A percentile compares a stretch with the other conserved stretches of the same genome.
Conservation (phyloP, 1,140 invertebrate genomes). For the Zaprionus nigranus region DNA sequence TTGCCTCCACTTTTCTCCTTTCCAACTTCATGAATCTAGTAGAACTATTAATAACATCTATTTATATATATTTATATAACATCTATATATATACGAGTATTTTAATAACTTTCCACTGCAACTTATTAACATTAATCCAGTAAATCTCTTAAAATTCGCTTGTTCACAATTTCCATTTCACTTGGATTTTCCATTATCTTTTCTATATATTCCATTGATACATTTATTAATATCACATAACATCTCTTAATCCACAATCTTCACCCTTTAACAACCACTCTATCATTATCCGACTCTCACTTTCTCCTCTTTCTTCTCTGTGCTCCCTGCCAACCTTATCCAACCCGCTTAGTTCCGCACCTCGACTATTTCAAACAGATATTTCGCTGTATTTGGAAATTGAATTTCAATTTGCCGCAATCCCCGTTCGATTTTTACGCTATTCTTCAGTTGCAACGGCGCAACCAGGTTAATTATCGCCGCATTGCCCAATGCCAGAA, state of each 20-base stretch:
- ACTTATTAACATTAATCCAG: too few relatives aligned
- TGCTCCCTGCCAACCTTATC: not conserved
- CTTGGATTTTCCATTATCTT: too few relatives aligned
- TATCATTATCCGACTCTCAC: not conserved
- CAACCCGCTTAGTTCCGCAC: conserved; percentile 32
- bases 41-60: too few relatives aligned
- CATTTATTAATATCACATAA: not conserved
- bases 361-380: conserved; percentile 20
- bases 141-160: too few relatives aligned
- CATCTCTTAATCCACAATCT: not conserved
- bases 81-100: too few relatives aligned
- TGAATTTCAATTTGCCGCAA: conserved; percentile 62
- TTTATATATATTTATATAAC: too few relatives aligned
- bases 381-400: conserved; percentile 58
- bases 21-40: too few relatives aligned
- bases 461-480: conserved; percentile 77
- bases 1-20: too few relatives aligned
- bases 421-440: conserved; percentile 60
- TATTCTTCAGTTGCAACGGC: conserved; percentile 17
- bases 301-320: not conserved
- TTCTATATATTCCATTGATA: too few relatives aligned
- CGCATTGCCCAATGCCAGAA: conserved; percentile 73
- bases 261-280: not conserved
- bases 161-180: too few relatives aligned
- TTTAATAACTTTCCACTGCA: too few relatives aligned